Percentiles rank a stretch among this genome's conserved stretches.
Conservation (phyloP, 30 jellyfish, hydroid and myxozoan species). For the Aurelia aurita region DNA sequence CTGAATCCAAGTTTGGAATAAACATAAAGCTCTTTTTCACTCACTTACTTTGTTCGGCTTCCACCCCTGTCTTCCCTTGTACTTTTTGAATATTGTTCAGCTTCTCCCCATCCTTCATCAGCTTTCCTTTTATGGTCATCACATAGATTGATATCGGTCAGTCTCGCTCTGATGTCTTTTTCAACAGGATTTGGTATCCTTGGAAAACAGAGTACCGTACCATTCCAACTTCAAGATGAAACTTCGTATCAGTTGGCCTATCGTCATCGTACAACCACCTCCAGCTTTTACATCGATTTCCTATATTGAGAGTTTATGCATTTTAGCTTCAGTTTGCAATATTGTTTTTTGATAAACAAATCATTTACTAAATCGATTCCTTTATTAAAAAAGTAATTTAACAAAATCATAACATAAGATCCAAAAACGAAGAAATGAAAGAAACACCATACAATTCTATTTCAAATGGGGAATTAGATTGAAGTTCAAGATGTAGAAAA, state of each 20-base stretch:
- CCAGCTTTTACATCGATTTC: conserved; percentile 85
- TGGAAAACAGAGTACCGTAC: conserved; percentile 97
- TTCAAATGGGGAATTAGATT: no score
- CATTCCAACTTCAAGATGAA: conserved; percentile 85
- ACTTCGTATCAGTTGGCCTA: conserved; percentile 92
- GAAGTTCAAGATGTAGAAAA: no score
- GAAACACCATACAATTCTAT: no score
- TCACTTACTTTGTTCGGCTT: conserved; percentile 55
- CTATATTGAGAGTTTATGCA: conserved; percentile 7
- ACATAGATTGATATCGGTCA: conserved; percentile 68
- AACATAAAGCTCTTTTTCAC: not conserved
- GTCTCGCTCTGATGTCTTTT: conserved; percentile 73
- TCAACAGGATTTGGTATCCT: conserved; percentile 96
- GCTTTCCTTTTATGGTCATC: conserved; percentile 90
- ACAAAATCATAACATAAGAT: no score
- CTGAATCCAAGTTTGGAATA: no score
- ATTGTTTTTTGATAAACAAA: no score
- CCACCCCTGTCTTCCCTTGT: conserved; percentile 50
- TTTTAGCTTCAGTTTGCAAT: no score
- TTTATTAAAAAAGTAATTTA: no score
- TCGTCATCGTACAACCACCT: conserved; percentile 92
- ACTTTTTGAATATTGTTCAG: conserved; percentile 66
- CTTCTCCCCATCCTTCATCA: conserved; percentile 88
- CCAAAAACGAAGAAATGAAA: no score
- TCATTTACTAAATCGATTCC: no score